Evolutionary conservation across 2,113 vertebrate genomes (phyloP), one percentile per base, ranked within the genome.

Genomic region (Microcebus jonahi): DNA sequence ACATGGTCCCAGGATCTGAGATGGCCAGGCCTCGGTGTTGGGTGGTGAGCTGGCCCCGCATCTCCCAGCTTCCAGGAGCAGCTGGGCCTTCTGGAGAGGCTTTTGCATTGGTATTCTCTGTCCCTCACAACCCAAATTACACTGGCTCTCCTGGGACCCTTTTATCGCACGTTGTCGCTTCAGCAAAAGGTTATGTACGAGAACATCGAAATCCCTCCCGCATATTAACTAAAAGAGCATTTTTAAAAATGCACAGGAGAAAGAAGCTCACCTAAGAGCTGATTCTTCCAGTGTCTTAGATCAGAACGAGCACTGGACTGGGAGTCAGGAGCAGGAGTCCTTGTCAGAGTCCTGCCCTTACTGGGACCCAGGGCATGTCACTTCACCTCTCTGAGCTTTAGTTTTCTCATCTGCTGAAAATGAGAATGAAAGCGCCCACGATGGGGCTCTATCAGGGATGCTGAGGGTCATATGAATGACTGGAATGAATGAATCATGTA

Each of bases 101-200:
- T 8, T 36, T 77, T 65, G 70, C 87, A 86, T 65, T n/a, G 84
- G 48, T 96, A 85, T 97, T 92, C 96, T 96, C 91, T 70, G n/a
- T 70, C 17, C 93, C 97, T 96, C 87, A 36, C 67, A 92, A 81
- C 71, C 91, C 96, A 97, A 96, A 96, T 85, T 86, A 31, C 82
- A 73, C 36, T 5, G 29, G 59, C 86, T 95, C 92, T 96, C 70
- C 2, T 20, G 94, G 88, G 92, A 93, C 53, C 57, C 94, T 94
- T 96, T 97, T 94, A 97, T 82, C 25, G 36, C 23, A 10, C 68
- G 79, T 90, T 71, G 80, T 80, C 91, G 45, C 4, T 59, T 91
- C 82, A 96, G 83, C 96, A 92, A 94, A 98, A 98, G 96, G 97
- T 97, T 84, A 95, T 25, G 83, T 88, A 87, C 0, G 14, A 96